These are phyloP conservation scores for Mizuhopecten yessoensis DNA, from an alignment of 1,140 invertebrate genomes.

Conservation along the genomic window DNA sequence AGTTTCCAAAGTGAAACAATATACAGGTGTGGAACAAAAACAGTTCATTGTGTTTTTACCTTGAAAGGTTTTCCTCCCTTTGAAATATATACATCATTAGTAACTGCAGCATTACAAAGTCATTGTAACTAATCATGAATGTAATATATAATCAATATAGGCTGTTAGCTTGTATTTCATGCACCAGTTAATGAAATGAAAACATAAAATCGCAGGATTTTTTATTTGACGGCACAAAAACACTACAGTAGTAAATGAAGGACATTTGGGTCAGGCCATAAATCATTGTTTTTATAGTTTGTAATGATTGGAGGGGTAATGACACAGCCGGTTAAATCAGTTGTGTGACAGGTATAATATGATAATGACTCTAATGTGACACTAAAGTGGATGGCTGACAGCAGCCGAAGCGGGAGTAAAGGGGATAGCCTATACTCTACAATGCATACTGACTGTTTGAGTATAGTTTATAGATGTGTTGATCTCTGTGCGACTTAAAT, in stretches of 20 bases:
- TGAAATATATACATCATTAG: neutral
- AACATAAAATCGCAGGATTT: neutral
- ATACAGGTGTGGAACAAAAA: neutral
- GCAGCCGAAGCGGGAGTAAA: neutral
- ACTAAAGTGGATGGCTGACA: neutral
- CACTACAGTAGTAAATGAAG: neutral
- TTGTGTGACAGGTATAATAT: neutral
- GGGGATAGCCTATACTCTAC: neutral
- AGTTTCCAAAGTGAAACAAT: neutral
- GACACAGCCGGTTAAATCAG: neutral
- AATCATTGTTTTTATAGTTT: slow-evolving; percentile 19
- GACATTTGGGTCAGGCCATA: neutral
- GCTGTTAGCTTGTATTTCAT: neutral
- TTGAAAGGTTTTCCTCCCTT: neutral
- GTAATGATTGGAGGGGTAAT: neutral
- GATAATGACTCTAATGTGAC: slow-evolving; percentile 8
- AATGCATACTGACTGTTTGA: too few relatives aligned
- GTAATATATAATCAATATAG: neutral
- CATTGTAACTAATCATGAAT: neutral
- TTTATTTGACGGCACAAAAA: neutral
- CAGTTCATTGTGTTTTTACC: neutral
- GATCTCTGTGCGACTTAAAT: too few relatives aligned
- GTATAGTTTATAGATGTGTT: too few relatives aligned
- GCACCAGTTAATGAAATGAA: neutral
- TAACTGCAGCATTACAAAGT: neutral